Conservation (phyloP, 2,888 invertebrate species). For the Pasiphila rectangulata region DNA sequence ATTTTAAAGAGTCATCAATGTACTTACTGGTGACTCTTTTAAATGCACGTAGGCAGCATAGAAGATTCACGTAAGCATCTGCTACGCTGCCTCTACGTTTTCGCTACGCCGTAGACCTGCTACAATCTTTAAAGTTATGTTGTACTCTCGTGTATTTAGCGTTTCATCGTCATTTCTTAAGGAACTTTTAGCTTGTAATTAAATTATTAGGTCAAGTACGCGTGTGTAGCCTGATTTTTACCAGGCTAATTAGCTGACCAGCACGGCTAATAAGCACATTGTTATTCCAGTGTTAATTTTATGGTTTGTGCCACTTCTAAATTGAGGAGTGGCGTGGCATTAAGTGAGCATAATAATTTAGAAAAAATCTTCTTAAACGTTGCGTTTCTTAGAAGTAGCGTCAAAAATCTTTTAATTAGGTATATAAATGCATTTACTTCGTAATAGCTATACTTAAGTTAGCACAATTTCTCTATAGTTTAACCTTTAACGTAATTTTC, state of each 20-base stretch:
- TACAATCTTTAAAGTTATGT: not conserved
- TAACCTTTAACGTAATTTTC: constrained; percentile 4
- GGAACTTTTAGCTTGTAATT: not conserved
- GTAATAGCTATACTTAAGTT: no score
- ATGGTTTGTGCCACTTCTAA: constrained; percentile 1
- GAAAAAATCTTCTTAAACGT: not conserved
- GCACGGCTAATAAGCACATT: not conserved
- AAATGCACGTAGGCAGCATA: no score
- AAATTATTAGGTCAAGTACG: constrained; percentile 12
- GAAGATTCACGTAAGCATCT: not conserved
- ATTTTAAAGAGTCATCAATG: no score
- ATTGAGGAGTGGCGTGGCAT: not conserved
- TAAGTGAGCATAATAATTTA: not conserved
- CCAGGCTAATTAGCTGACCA: constrained; percentile 2
- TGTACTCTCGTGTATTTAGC: not conserved
- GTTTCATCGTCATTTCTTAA: not conserved
- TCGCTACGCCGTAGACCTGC: constrained; percentile 4
- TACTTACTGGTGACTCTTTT: no score
- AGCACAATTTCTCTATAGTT: constrained; percentile 2
- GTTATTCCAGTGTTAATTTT: constrained; percentile 6
- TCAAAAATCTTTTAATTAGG: no score
- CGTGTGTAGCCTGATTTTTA: constrained; percentile 5
- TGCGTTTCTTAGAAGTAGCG: no score
- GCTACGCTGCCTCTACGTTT: constrained; percentile 1
- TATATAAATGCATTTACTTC: no score